A percentile compares a stretch with the other conserved stretches of the same genome.
phyloP scores from a whole-genome alignment of 2,888 invertebrate species.

The Eristalis tenax region DNA sequence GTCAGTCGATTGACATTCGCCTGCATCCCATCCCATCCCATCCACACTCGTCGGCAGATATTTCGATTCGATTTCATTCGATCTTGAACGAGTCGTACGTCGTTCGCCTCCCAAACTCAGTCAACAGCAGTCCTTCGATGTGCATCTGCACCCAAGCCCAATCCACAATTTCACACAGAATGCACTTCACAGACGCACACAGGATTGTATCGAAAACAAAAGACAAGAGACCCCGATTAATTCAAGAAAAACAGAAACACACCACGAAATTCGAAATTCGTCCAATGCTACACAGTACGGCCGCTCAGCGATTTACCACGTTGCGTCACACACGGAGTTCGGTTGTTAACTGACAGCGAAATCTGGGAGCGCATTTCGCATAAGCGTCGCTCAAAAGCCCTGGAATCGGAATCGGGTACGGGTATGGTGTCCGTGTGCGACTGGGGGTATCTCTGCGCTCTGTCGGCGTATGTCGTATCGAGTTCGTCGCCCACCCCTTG shows the following conservation, averaged over 20 bases:
- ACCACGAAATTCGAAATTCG: conserved; percentile 40
- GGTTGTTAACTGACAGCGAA: conserved; percentile 59
- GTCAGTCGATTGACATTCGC: background rate
- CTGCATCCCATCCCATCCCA: background rate
- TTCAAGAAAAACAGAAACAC: conserved; percentile 14
- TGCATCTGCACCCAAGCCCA: background rate
- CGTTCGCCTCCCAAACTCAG: no score
- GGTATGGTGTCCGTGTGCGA: background rate
- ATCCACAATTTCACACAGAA: conserved; percentile 2
- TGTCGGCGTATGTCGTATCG: background rate
- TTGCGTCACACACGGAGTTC: conserved; percentile 68
- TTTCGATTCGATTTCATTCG: background rate
- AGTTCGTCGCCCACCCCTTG: conserved; percentile 22
- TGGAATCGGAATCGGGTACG: conserved; percentile 5
- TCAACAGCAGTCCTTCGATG: no score
- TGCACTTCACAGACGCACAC: conserved; percentile 34
- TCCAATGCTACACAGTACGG: background rate
- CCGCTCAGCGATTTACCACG: conserved; percentile 31
- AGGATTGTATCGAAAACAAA: background rate
- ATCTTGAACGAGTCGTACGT: no score
- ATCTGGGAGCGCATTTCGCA: conserved; percentile 65
- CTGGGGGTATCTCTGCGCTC: background rate
- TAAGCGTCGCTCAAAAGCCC: conserved; percentile 61
- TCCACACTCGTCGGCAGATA: no score
- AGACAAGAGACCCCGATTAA: conserved; percentile 18